Evolutionary conservation across 2,797 vertebrate genomes (phyloP).

Genomic region (Merluccius polli): DNA sequence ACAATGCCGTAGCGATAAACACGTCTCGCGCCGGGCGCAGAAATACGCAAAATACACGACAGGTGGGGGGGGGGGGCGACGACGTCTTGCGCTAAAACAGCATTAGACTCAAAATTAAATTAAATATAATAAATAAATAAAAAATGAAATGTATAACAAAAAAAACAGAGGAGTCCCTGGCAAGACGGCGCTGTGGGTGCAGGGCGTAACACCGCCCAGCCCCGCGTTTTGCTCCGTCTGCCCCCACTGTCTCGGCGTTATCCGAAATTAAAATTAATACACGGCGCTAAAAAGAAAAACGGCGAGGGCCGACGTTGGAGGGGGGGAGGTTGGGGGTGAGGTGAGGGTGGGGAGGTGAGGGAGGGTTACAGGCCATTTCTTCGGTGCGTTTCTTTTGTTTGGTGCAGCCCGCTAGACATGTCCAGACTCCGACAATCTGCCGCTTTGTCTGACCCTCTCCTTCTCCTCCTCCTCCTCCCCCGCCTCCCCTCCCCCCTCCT

Average conservation of each 20-base stretch:
- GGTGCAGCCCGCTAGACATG: conserved; percentile 71
- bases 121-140: not conserved
- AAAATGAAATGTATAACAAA: not conserved
- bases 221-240: conserved; percentile 58
- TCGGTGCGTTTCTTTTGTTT: conserved; percentile 73
- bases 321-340: too few species aligned
- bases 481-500: conserved; percentile 46
- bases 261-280: conserved; percentile 14
- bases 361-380: conserved; percentile 24
- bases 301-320: rapidly evolving
- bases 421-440: conserved; percentile 79
- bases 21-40: conserved; percentile 34
- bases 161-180: conserved; percentile 28
- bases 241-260: conserved; percentile 37
- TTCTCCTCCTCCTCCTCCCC: conserved; percentile 61
- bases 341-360: too few species aligned
- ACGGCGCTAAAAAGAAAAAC: not conserved
- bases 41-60: too few species aligned
- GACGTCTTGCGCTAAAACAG: too few species aligned
- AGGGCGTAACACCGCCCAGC: conserved; percentile 71
- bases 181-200: conserved; percentile 55
- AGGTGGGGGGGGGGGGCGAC: too few species aligned
- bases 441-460: conserved; percentile 77
- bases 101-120: not conserved
- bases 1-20: conserved; percentile 79